phyloP scores from a whole-genome alignment of 2,888 invertebrate genomes.

The Nephrotoma flavescens region DNA sequence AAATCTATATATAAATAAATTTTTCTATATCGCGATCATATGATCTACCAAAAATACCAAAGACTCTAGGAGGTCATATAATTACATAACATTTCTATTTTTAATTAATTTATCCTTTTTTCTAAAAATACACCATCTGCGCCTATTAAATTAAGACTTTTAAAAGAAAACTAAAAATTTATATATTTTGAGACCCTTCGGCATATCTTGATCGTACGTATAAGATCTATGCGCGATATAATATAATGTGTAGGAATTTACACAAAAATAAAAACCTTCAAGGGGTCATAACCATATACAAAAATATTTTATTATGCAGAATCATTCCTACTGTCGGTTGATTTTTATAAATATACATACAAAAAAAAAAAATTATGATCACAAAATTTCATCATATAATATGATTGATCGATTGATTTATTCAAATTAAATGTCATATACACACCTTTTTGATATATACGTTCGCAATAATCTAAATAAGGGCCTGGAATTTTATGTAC shows the following conservation, averaged over 20 bases:
- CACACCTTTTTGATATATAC: background rate
- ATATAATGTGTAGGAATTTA: background rate
- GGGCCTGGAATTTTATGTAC: background rate
- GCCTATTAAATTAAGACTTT: background rate
- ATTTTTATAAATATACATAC: background rate
- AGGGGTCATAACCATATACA: background rate
- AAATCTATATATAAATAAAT: background rate
- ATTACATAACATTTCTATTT: background rate
- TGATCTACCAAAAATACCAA: background rate
- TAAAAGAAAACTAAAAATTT: background rate
- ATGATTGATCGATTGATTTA: background rate
- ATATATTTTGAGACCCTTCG: background rate
- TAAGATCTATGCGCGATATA: background rate
- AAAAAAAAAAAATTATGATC: background rate
- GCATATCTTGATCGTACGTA: background rate
- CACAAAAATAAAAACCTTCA: background rate
- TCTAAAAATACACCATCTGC: background rate
- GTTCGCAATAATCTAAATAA: background rate
- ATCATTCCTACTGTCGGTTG: background rate
- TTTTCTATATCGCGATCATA: background rate
- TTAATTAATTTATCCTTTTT: background rate
- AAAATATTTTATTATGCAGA: background rate
- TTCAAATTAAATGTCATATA: background rate
- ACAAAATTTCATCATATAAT: background rate
- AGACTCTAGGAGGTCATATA: background rate